Conservation (phyloP, 2,888 invertebrate species). For the Cancer borealis region DNA sequence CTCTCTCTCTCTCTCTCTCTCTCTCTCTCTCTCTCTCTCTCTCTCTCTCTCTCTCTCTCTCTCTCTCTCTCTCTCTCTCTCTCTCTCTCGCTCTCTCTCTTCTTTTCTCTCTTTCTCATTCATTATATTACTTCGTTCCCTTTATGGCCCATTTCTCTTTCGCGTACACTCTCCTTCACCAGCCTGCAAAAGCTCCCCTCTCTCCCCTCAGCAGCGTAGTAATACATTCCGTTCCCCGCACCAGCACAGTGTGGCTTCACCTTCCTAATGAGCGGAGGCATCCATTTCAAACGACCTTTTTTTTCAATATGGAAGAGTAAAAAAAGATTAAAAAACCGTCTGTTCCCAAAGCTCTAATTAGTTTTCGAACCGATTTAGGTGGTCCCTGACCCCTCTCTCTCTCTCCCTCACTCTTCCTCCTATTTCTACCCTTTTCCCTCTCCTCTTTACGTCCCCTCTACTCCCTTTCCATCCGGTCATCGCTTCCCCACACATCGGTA, state of each 20-base stretch:
- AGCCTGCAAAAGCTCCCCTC: background rate
- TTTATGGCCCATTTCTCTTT: slow-evolving; percentile 27
- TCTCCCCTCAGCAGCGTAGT: background rate
- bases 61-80: slow-evolving; percentile 48
- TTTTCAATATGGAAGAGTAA: slow-evolving; percentile 3
- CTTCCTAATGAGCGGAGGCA: background rate
- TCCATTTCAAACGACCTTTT: background rate
- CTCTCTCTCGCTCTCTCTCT: slow-evolving; percentile 54
- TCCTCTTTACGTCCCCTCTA: background rate
- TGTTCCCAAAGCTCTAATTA: slow-evolving; percentile 37
- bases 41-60: slow-evolving; percentile 54
- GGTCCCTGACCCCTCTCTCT: background rate
- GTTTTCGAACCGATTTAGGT: slow-evolving; percentile 30
- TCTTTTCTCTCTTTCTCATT: slow-evolving; percentile 18
- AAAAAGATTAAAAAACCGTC: slow-evolving; percentile 1
- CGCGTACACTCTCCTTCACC: background rate
- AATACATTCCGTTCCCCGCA: background rate
- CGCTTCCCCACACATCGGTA: slow-evolving; percentile 14
- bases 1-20: too few relatives aligned
- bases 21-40: slow-evolving; percentile 15
- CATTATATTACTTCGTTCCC: slow-evolving; percentile 23
- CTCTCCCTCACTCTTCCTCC: slow-evolving; percentile 35
- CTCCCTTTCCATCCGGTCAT: background rate
- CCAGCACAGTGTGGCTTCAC: slow-evolving; percentile 21
- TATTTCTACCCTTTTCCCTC: slow-evolving; percentile 7